Percentiles rank a stretch among this genome's conserved stretches.
Conservation (phyloP, 92 coral and sea anemone genomes). For the Phenganax subtilis region DNA sequence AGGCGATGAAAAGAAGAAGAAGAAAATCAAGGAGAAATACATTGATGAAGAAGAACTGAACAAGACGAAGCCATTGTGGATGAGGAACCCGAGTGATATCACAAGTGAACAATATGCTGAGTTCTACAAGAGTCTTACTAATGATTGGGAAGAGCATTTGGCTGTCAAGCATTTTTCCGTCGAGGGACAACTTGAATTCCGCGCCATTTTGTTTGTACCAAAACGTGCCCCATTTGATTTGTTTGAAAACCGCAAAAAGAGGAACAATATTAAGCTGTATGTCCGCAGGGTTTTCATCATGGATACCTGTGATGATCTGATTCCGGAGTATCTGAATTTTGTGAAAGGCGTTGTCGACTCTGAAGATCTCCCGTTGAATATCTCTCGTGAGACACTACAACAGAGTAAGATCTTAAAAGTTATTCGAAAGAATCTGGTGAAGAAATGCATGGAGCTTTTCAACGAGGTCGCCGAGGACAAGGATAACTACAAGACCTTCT, state of each 20-base stretch:
- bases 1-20: conserved; percentile 80
- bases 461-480: conserved; percentile 86
- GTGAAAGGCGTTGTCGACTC: conserved; percentile 99
- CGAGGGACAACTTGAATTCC: conserved; percentile 95
- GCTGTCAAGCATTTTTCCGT: conserved; percentile 99
- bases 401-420: conserved; percentile 97
- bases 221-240: conserved; percentile 96
- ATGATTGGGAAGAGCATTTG: conserved; percentile 98
- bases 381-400: conserved; percentile 94
- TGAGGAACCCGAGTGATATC: conserved; percentile 94
- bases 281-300: conserved; percentile 98
- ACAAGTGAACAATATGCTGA: conserved; percentile 89
- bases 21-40: conserved; percentile 89
- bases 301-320: conserved; percentile 97
- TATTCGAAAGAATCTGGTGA: conserved; percentile 95
- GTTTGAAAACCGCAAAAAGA: conserved; percentile 96
- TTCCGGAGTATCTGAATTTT: conserved; percentile 94
- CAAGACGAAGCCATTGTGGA: conserved; percentile 99
- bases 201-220: conserved; percentile 87
- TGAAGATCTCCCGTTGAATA: conserved; percentile 93
- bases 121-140: conserved; percentile 97
- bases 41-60: conserved; percentile 86
- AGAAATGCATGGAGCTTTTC: conserved; percentile 97
- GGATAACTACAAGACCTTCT: conserved; percentile 98
- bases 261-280: conserved; percentile 97